A percentile compares a stretch with the other conserved stretches of the same genome.
Evolutionary conservation across 2,113 vertebrate genomes (phyloP).

Genomic region (Mionectes macconnelli): DNA sequence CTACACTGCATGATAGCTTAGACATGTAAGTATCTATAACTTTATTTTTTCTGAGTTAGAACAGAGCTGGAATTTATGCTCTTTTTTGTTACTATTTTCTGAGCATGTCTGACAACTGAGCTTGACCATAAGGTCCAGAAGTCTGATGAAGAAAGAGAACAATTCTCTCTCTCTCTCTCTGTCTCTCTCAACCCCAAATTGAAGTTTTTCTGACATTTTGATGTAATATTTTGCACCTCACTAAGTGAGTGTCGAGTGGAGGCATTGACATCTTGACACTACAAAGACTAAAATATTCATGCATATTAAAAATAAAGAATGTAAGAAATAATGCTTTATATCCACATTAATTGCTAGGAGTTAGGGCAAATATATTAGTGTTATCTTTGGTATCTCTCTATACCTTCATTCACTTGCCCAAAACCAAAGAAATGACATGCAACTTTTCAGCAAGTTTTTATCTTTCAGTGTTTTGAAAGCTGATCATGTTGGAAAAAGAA

Average conservation of each 20-base stretch:
- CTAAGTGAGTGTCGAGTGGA: neutral
- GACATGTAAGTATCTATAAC: neutral
- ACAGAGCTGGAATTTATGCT: neutral
- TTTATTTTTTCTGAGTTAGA: neutral
- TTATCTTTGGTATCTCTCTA: neutral
- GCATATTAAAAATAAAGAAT: neutral
- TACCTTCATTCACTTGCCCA: neutral
- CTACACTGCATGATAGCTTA: neutral
- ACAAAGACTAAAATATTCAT: neutral
- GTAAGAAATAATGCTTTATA: neutral
- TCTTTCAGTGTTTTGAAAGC: neutral
- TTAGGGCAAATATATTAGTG: neutral
- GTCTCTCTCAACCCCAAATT: neutral
- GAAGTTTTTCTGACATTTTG: neutral
- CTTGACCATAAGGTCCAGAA: neutral
- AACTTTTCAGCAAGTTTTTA: neutral
- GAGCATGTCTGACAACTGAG: neutral
- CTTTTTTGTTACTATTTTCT: neutral
- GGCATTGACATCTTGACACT: neutral
- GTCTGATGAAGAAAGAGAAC: neutral
- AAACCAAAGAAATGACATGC: neutral
- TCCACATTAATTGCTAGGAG: neutral
- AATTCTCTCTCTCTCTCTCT: too few species aligned
- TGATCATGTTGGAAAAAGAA: neutral
- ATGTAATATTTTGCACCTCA: neutral